Evolutionary conservation across 1,140 invertebrate genomes (phyloP), one percentile per base, ranked within the genome.

Genomic region (Drosophila albomicans): DNA sequence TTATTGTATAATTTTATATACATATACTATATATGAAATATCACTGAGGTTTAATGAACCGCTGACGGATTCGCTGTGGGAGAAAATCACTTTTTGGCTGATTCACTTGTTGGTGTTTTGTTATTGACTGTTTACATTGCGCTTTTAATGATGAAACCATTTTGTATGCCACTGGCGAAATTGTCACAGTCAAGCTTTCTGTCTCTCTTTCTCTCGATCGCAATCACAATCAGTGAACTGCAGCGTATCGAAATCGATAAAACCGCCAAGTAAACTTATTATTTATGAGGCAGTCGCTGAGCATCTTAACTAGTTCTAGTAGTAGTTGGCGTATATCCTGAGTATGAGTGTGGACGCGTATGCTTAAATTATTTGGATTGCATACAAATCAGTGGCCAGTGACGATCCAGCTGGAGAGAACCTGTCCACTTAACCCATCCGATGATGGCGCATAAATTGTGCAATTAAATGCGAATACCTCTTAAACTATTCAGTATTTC

Each of bases 141-240:
- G 69, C 54, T 54, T 62, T 73, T 79, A 16, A 43, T 63, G 64
- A 41, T 51, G 57, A 35, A 45, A 41, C 41, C 52, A 52, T 64
- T 87, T 87, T 84, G 84, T 87, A 87, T 87, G 80, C 84, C 80
- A 77, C 63, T 63, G 80, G 77, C 80, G 79, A 87, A 87, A 86
- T 82, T 66, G 61, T 82, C 54, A 11, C 51, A 65, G 75, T 41
- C 43, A 25, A 25, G 20, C 20, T 25, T 25, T n/a, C 46, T 52
- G 13, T 16, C 20, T 28, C 13, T 32, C 32, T 32, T 20, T 57
- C 49, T 77, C 57, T 10, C 49, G 51, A 70, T 49, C 45, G 6
- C 16, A 64, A 8, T 48, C 38, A 32, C 11, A 46, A 6, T 10
- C 28, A 54, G 2, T 15, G 30, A 2, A n/a, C 35, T 54, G 15